Conservation (phyloP, 2,797 vertebrate species). For the Onychomys leucogaster region DNA sequence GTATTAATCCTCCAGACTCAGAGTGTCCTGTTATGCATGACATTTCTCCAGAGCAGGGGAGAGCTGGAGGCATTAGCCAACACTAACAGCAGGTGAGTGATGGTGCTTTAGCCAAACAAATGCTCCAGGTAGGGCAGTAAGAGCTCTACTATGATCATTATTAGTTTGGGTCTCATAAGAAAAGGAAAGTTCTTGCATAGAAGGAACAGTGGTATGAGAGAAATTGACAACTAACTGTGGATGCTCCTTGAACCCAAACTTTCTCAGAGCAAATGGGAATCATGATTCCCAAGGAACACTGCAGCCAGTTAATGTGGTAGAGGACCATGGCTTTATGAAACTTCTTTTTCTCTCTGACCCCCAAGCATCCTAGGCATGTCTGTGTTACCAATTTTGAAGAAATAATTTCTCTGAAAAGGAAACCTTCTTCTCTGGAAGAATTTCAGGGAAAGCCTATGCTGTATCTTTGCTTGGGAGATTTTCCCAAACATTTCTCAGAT, state of each 20-base stretch:
- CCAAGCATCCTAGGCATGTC: background rate
- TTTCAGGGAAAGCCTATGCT: background rate
- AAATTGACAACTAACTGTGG: background rate
- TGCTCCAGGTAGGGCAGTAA: background rate
- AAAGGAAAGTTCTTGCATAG: background rate
- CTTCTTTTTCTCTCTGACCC: background rate
- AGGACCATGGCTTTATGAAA: background rate
- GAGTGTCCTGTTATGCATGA: background rate
- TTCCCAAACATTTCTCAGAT: background rate
- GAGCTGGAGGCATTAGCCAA: background rate
- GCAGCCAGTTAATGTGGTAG: background rate
- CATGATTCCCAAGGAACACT: background rate
- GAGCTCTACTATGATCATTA: background rate
- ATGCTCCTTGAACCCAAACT: background rate
- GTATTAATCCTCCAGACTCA: background rate
- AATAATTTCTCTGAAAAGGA: slow-evolving; percentile 1
- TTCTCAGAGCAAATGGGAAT: background rate
- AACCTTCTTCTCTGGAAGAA: background rate
- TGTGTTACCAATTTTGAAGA: background rate
- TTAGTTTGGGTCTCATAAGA: slow-evolving; percentile 32
- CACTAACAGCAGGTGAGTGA: background rate
- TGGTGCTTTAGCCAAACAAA: background rate
- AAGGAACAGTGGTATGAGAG: background rate
- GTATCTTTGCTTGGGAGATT: background rate
- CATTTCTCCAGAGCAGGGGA: background rate